Base-by-base conservation (phyloP, 2,888 invertebrate species). In the Mycalesis mineus region DNA sequence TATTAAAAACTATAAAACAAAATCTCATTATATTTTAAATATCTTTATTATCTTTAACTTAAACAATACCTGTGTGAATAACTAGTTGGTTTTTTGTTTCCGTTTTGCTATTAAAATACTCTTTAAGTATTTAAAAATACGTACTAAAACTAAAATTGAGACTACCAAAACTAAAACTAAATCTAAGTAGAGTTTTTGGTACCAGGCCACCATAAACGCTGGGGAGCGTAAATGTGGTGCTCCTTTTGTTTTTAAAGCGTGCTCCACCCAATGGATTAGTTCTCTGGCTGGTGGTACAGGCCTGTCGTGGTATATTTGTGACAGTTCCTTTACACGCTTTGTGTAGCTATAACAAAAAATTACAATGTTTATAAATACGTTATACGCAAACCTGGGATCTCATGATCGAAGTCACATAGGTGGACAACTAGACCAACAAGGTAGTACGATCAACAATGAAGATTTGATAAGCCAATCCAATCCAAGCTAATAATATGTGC, bases 161-260 rank as follows among this genome's bases (percentile, higher is more conserved):
- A 29, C 11, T 33, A 56, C n/a, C 29, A 59, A 14, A 17, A 59
- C 41, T 11, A 59, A 29, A 8, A 49, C 29, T 2, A 82, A 60
- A 61, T 84, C 84, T 14, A 84, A 22, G 49, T 74, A 82, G 9
- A 74, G 3, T 55, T 77, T 77, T 64, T 83, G 77, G 65, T 80
- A 83, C 57, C 75, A 72, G 28, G 78, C 74, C 28, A 80, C 31
- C 55, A 67, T 29, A 0, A 80, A 64, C 0, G 78, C 80, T 0
- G 74, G 65, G 0, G 83, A 80, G 9, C 80, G 76, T 14, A 81
- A 63, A 55, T 82, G 78, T 0, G 62, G 65, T 1, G 83, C 80
- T 0, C 83, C 82, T 0, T 64, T 37, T 2, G 83, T 80, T 15
- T 61, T 65, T 4, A 75, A 65, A 4, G 79, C 82, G 59, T 83